phyloP scores from a whole-genome alignment of 2,888 invertebrate species.

The Trachelus troglodyta region DNA sequence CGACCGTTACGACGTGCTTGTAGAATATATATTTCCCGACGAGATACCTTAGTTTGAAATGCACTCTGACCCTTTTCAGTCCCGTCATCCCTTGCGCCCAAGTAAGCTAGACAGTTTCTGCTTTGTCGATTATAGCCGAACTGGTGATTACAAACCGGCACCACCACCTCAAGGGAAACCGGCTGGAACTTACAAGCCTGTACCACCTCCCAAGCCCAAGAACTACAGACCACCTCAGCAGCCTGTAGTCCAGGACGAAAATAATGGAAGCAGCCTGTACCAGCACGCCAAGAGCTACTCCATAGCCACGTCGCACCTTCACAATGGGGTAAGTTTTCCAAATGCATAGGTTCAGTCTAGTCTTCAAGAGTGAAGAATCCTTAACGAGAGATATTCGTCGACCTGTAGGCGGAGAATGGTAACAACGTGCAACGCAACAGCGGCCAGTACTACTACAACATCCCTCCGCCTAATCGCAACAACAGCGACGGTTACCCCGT shows the following conservation, averaged over 20 bases:
- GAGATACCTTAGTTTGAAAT: constrained; percentile 53
- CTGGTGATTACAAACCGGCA: constrained; percentile 63
- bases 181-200: constrained; percentile 79
- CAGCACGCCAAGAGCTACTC: constrained; percentile 69
- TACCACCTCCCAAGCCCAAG: constrained; percentile 93
- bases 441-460: constrained; percentile 69
- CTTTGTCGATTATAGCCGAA: constrained; percentile 53
- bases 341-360: not conserved
- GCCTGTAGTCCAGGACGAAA: constrained; percentile 55
- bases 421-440: constrained; percentile 68
- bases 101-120: constrained; percentile 48
- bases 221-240: constrained; percentile 83
- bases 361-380: constrained; percentile 1
- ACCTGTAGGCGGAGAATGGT: constrained; percentile 64
- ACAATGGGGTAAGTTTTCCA: constrained; percentile 67
- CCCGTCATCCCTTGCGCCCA: constrained; percentile 20
- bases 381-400: not conserved
- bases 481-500: constrained; percentile 45
- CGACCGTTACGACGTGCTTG: constrained; percentile 55
- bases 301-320: constrained; percentile 66
- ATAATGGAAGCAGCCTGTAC: constrained; percentile 56
- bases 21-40: constrained; percentile 58
- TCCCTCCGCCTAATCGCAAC: constrained; percentile 59
- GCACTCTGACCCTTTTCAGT: not conserved
- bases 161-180: constrained; percentile 58